Conservation (phyloP, 2,888 invertebrate genomes). For the Lysandra coridon region DNA sequence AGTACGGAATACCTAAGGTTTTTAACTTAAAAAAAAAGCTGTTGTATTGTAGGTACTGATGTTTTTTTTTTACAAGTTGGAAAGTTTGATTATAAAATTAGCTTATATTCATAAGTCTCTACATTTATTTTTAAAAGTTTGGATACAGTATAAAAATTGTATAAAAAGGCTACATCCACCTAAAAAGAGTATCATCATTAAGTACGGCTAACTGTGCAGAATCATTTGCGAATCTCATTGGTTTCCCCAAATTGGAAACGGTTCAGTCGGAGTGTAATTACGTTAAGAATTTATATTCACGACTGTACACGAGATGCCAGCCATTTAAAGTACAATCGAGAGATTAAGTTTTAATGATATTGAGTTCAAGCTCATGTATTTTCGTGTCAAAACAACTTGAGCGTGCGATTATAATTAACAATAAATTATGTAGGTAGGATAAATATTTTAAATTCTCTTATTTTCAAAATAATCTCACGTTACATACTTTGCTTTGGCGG, state of each 20-base stretch:
- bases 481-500: not conserved
- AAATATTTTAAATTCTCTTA: not conserved
- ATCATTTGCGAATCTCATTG: constrained; percentile 10
- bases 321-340: constrained; percentile 11
- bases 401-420: constrained; percentile 11
- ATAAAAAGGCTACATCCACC: not conserved
- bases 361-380: not conserved
- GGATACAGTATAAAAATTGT: not conserved
- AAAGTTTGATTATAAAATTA: too few species aligned
- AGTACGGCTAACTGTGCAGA: constrained; percentile 3
- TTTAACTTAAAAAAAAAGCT: not conserved
- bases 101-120: too few species aligned
- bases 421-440: not conserved
- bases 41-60: too few species aligned
- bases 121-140: not conserved
- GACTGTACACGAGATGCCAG: constrained; percentile 9
- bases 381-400: constrained; percentile 5
- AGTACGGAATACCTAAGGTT: not conserved
- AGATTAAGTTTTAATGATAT: constrained; percentile 13
- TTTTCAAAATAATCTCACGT: not conserved
- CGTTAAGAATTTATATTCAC: constrained; percentile 16
- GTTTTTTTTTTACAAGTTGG: too few species aligned
- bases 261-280: constrained; percentile 13
- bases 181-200: not conserved
- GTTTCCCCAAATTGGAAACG: constrained; percentile 27